Percentiles rank a stretch among this genome's conserved stretches.
Evolutionary conservation across 2,113 vertebrate species (phyloP).

Genomic region (Diadophis punctatus): DNA sequence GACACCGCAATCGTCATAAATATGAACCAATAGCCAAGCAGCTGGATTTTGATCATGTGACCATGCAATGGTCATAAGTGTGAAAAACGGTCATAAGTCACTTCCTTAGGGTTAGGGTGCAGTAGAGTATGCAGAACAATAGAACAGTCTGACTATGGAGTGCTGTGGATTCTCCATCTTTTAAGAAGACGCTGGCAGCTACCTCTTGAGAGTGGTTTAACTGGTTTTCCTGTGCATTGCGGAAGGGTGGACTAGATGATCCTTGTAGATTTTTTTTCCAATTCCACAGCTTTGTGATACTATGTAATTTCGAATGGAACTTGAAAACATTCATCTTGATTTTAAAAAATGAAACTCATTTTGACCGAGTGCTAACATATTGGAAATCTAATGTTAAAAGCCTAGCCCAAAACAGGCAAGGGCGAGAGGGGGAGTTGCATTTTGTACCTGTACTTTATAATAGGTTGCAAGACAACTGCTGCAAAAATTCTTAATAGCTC

Average conservation of each 20-base stretch:
- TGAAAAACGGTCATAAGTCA: no score
- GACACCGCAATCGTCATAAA: no score
- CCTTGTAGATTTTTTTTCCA: not conserved
- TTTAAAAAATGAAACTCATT: not conserved
- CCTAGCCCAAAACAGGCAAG: not conserved
- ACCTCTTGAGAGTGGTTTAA: not conserved
- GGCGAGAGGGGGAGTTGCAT: not conserved
- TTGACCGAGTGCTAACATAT: not conserved
- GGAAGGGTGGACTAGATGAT: not conserved
- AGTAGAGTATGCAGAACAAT: not conserved
- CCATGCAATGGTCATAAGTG: no score
- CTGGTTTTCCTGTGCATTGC: not conserved
- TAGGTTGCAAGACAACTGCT: not conserved
- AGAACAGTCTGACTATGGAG: not conserved
- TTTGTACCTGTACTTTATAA: not conserved
- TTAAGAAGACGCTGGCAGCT: not conserved
- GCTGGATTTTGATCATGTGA: no score
- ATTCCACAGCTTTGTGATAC: not conserved
- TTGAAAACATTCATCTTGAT: not conserved
- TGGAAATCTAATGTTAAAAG: not conserved
- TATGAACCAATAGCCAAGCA: no score
- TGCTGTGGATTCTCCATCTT: not conserved
- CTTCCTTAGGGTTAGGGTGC: no score
- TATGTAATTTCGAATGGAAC: not conserved
- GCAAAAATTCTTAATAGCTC: not conserved